A percentile compares a stretch with the other conserved stretches of the same genome.
Conservation (phyloP, 2,888 invertebrate genomes). For the Nomada hirtipes region DNA sequence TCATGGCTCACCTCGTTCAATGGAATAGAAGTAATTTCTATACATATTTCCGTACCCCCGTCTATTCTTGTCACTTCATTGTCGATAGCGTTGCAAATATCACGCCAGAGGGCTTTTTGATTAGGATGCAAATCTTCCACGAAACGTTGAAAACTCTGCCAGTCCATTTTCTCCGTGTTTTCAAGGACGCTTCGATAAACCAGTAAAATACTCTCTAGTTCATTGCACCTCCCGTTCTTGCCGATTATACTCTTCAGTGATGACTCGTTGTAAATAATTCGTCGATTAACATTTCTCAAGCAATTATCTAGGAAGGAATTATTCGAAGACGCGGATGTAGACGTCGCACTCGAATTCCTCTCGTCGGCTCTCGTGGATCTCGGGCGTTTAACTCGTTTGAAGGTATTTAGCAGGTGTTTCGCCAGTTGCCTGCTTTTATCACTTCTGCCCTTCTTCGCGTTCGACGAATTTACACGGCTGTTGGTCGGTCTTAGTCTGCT, state of each 20-base stretch:
- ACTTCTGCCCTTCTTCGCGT: neutral
- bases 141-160: constrained; percentile 69
- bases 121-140: constrained; percentile 68
- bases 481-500: neutral
- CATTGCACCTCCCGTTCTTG: neutral
- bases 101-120: constrained; percentile 70
- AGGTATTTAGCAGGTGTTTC: neutral
- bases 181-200: constrained; percentile 66
- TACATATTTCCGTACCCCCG: constrained; percentile 70
- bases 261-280: constrained; percentile 42
- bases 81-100: constrained; percentile 70
- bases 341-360: neutral
- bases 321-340: neutral
- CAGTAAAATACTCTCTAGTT: constrained; percentile 2
- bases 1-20: constrained; percentile 16
- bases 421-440: neutral
- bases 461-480: neutral
- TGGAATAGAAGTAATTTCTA: constrained; percentile 70
- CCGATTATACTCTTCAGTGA: neutral
- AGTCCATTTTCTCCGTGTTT: constrained; percentile 69
- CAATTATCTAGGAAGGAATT: neutral
- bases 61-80: constrained; percentile 66
- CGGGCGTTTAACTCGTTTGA: constrained; percentile 2
- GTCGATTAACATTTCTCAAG: constrained; percentile 3
- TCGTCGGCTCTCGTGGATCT: neutral